Percentiles rank a stretch among this genome's conserved stretches.
Conservation (phyloP, 1,140 invertebrate genomes). For the Ridgeia piscesae region DNA sequence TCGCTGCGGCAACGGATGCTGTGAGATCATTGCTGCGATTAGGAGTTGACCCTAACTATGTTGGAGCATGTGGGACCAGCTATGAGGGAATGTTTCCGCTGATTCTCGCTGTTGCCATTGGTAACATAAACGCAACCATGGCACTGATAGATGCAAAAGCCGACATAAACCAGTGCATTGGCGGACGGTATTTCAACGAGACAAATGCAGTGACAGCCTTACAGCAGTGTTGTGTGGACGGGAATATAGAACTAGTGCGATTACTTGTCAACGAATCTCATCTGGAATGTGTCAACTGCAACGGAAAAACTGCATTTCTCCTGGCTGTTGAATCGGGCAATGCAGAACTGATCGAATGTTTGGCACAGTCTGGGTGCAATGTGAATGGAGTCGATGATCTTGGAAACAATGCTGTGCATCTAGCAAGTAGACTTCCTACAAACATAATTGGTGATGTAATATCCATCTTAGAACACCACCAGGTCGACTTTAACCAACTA, state of each 20-base stretch:
- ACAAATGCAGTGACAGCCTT: not conserved
- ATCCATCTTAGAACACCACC: not conserved
- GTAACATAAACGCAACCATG: not conserved
- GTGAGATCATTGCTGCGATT: not conserved
- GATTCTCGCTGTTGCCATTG: not conserved
- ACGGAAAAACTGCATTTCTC: not conserved
- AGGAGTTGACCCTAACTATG: not conserved
- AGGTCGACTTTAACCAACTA: not conserved
- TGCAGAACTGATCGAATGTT: not conserved
- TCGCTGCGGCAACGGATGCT: not conserved
- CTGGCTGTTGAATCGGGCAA: not conserved
- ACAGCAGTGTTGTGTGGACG: not conserved
- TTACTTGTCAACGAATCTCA: not conserved
- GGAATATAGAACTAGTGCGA: not conserved
- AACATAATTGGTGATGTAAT: not conserved
- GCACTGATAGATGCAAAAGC: not conserved
- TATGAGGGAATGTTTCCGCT: not conserved
- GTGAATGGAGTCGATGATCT: not conserved
- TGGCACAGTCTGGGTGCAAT: not conserved
- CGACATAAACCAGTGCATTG: not conserved
- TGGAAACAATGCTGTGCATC: not conserved
- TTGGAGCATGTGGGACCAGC: not conserved
- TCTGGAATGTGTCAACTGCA: not conserved
- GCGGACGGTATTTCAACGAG: not conserved
- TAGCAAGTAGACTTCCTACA: not conserved